A percentile compares a stretch with the other conserved stretches of the same genome.
Evolutionary conservation across 2,888 invertebrate species (phyloP).

Genomic region (Ypsolopha scabrella): DNA sequence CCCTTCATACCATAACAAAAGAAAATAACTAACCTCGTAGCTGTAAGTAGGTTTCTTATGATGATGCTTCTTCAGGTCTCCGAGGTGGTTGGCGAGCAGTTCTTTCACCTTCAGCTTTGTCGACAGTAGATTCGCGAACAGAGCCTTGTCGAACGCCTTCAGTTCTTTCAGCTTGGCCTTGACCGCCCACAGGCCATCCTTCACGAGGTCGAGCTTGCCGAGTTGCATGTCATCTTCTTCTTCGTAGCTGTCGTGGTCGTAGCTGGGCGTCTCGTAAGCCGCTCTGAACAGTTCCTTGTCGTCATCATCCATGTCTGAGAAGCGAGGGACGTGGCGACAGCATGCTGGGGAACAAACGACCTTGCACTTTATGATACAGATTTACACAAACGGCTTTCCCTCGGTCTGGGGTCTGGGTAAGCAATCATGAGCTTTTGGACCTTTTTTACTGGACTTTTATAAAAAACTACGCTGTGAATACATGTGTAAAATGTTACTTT

Average conservation of each 20-base stretch:
- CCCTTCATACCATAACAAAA: not conserved
- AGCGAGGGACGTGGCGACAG: constrained; percentile 34
- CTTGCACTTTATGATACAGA: not conserved
- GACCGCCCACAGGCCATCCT: constrained; percentile 51
- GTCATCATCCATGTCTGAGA: constrained; percentile 43
- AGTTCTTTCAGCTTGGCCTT: constrained; percentile 52
- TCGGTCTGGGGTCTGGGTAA: not conserved
- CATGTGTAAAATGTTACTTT: no score
- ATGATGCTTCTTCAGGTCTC: constrained; percentile 30
- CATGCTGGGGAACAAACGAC: constrained; percentile 18
- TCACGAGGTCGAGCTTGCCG: constrained; percentile 48
- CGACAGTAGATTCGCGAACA: constrained; percentile 43
- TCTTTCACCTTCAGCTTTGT: constrained; percentile 54
- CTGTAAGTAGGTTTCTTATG: constrained; percentile 31
- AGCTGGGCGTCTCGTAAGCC: constrained; percentile 48
- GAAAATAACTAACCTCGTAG: constrained; percentile 27
- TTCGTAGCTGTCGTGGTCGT: constrained; percentile 37
- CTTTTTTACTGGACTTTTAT: no score
- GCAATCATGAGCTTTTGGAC: no score
- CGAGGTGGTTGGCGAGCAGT: constrained; percentile 28
- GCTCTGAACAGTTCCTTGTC: constrained; percentile 48
- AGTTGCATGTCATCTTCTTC: constrained; percentile 30
- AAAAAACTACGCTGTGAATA: no score
- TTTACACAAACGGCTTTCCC: not conserved
- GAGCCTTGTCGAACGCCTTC: constrained; percentile 49